Conservation (phyloP, 2,797 vertebrate species). For the Lophotriccus pileatus region DNA sequence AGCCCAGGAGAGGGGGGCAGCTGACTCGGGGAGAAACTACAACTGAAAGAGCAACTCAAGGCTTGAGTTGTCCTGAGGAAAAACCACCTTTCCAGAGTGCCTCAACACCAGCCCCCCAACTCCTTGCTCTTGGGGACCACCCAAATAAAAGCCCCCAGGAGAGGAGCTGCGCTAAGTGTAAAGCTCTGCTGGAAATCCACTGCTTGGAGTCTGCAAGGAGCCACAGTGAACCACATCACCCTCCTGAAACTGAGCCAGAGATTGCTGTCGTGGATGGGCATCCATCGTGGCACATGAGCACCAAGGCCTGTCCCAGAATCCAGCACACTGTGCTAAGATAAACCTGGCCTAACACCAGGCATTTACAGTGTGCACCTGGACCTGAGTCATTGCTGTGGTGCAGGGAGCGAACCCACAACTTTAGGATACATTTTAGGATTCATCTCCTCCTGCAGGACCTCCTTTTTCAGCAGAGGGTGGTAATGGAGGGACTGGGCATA, state of each 20-base stretch:
- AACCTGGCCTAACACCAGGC: not conserved
- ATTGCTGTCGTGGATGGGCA: not conserved
- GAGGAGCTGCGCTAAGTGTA: not conserved
- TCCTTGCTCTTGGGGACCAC: not conserved
- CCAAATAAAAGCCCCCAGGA: not conserved
- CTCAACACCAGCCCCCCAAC: not conserved
- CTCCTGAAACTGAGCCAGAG: fast-evolving
- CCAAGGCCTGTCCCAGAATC: not conserved
- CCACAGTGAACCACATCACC: not conserved
- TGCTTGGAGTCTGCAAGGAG: not conserved
- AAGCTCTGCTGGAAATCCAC: not conserved
- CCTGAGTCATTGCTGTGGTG: not conserved
- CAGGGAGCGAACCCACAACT: not conserved
- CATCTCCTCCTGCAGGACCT: not conserved
- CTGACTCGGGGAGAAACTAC: not conserved
- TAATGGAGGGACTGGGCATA: not conserved
- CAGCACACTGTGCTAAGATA: not conserved
- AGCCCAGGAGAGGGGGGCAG: not conserved
- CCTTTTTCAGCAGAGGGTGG: not conserved
- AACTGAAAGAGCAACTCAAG: not conserved
- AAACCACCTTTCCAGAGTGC: not conserved
- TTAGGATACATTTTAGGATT: not conserved
- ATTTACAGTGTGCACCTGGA: not conserved
- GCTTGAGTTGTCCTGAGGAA: not conserved
- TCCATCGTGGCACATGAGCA: not conserved